Conservation (phyloP, 2,797 vertebrate genomes). For the Pithecia hirsuta region DNA sequence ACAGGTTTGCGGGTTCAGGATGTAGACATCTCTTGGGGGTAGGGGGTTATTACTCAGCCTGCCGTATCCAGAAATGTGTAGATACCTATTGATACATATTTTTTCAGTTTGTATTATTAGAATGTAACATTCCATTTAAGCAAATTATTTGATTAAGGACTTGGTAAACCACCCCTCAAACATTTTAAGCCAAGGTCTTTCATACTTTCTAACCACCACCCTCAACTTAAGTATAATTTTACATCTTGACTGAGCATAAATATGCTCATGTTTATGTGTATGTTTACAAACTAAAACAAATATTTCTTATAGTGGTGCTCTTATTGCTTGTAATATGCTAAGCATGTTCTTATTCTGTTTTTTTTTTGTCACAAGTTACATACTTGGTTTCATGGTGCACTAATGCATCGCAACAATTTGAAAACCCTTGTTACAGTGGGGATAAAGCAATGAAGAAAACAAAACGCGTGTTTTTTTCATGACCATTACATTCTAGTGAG, state of each 20-base stretch:
- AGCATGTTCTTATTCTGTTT: background rate
- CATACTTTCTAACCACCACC: background rate
- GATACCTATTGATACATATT: background rate
- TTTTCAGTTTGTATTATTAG: background rate
- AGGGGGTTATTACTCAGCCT: background rate
- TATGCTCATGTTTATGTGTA: background rate
- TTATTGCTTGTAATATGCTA: background rate
- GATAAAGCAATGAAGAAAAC: background rate
- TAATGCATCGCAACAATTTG: background rate
- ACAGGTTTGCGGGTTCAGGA: background rate
- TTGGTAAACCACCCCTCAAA: background rate
- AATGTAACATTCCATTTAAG: background rate
- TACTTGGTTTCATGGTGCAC: background rate
- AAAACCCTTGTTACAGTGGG: background rate
- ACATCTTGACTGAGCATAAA: background rate
- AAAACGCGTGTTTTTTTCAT: background rate
- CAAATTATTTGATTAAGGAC: background rate
- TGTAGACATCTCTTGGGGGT: background rate
- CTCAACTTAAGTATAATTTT: background rate
- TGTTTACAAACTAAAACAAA: background rate
- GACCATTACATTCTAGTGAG: background rate
- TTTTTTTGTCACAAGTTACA: background rate
- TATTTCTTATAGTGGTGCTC: background rate
- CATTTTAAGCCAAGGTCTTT: background rate
- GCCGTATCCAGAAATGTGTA: background rate